A percentile compares a stretch with the other conserved stretches of the same genome.
phyloP scores from a whole-genome alignment of 2,797 vertebrate genomes.

The Catostomus latipinnis region DNA sequence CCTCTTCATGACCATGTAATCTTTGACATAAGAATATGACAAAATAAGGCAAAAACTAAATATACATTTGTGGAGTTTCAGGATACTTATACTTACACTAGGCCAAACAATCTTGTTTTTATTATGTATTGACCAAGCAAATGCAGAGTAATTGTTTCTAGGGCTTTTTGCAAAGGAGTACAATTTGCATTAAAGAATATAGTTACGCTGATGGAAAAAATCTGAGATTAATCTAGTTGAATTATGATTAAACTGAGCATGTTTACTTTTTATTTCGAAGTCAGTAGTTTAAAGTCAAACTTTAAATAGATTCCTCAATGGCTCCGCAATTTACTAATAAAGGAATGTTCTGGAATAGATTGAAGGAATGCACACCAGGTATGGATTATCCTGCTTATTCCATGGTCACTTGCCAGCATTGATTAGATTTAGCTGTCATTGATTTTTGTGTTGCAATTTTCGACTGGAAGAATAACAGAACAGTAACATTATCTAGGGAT shows the following conservation, averaged over 20 bases:
- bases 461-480: too few relatives aligned
- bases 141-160: background rate
- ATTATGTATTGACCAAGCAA: background rate
- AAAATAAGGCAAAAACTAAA: background rate
- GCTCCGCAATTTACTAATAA: too few relatives aligned
- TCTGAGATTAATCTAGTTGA: constrained; percentile 1
- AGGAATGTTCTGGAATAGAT: too few relatives aligned
- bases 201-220: constrained; percentile 11
- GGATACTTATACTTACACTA: background rate
- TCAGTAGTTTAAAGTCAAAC: too few relatives aligned
- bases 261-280: background rate
- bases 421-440: too few relatives aligned
- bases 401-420: too few relatives aligned
- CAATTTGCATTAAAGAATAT: background rate
- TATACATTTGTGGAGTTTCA: background rate
- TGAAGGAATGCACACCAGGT: too few relatives aligned
- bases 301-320: too few relatives aligned
- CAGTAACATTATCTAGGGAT: too few relatives aligned
- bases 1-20: background rate
- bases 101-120: background rate
- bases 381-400: too few relatives aligned
- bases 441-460: too few relatives aligned
- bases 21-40: background rate
- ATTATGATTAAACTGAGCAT: background rate
- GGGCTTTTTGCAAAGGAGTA: background rate